phyloP scores from a whole-genome alignment of 2,888 invertebrate species.

The Azorinus chamasolen region DNA sequence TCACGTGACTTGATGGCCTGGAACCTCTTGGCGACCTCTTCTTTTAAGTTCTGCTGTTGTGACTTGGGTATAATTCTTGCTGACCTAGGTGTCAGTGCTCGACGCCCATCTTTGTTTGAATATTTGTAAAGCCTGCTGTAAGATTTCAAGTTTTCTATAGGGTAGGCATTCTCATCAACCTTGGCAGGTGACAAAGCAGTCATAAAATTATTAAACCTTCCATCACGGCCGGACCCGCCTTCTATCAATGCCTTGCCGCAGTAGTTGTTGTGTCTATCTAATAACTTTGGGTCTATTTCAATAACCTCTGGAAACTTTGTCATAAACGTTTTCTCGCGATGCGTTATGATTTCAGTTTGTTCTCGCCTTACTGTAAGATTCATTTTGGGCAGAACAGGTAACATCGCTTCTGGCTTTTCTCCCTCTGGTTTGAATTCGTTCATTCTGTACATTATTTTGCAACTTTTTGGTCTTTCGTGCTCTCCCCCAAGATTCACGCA shows the following conservation, averaged over 20 bases:
- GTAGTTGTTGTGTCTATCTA: conserved; percentile 74
- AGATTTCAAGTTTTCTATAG: conserved; percentile 66
- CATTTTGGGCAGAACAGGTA: conserved; percentile 75
- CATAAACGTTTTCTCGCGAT: conserved; percentile 77
- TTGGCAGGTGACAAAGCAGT: conserved; percentile 68
- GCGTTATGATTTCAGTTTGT: conserved; percentile 78
- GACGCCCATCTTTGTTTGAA: conserved; percentile 50
- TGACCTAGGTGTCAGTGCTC: conserved; percentile 31
- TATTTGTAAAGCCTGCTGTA: conserved; percentile 71
- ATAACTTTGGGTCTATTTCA: conserved; percentile 72
- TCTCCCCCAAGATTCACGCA: conserved; percentile 59
- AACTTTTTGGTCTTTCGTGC: conserved; percentile 67
- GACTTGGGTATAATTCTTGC: conserved; percentile 45
- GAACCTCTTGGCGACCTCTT: conserved; percentile 56
- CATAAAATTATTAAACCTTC: conserved; percentile 70
- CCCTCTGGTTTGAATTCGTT: conserved; percentile 69
- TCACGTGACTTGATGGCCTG: conserved; percentile 62
- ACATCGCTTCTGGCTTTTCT: conserved; percentile 44
- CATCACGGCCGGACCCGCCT: conserved; percentile 73
- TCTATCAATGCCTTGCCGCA: conserved; percentile 71
- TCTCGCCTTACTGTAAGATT: conserved; percentile 74
- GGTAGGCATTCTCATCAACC: conserved; percentile 63
- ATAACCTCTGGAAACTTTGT: conserved; percentile 79
- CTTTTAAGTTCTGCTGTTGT: conserved; percentile 52
- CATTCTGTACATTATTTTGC: conserved; percentile 74